Conservation (phyloP, 35 echinoderm and acorn worm genomes). For the Stichopus chloronotus region DNA sequence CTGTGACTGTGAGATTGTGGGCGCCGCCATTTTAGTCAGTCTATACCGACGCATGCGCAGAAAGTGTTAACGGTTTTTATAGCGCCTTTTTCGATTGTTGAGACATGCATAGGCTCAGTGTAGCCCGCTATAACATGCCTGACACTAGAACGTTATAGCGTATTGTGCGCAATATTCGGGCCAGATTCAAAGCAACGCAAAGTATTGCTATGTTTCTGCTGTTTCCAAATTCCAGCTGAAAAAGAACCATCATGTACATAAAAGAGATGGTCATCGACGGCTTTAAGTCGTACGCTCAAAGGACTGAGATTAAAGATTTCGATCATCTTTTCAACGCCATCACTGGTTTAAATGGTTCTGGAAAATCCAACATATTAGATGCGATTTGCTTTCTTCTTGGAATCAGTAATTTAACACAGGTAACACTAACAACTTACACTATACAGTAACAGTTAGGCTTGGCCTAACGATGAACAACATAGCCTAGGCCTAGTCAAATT, state of each 20-base stretch:
- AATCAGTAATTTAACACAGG: slow-evolving; percentile 93
- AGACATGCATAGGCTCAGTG: not conserved
- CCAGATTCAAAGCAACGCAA: no score
- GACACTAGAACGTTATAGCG: no score
- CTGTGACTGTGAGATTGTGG: not conserved
- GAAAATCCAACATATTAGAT: slow-evolving; percentile 98
- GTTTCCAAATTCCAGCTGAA: not conserved
- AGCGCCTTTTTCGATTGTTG: slow-evolving; percentile 48
- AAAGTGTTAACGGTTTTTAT: slow-evolving; percentile 4
- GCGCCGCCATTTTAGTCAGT: slow-evolving; percentile 51
- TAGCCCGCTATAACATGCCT: no score
- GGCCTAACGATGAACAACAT: no score
- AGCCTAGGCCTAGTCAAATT: not conserved
- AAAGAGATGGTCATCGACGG: slow-evolving; percentile 97
- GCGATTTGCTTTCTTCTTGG: slow-evolving; percentile 97
- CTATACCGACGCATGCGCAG: slow-evolving; percentile 5
- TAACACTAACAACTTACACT: slow-evolving; percentile 10
- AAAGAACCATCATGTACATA: slow-evolving; percentile 81
- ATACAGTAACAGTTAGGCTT: not conserved
- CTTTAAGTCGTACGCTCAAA: slow-evolving; percentile 98
- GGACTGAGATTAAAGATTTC: slow-evolving; percentile 96
- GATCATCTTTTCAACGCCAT: slow-evolving; percentile 97
- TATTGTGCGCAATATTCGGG: not conserved
- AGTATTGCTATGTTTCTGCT: not conserved
- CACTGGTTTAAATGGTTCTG: slow-evolving; percentile 96